These are phyloP conservation scores for Neomonachus schauinslandi DNA, from an alignment of 2,113 vertebrate genomes.

Conservation along the genomic window DNA sequence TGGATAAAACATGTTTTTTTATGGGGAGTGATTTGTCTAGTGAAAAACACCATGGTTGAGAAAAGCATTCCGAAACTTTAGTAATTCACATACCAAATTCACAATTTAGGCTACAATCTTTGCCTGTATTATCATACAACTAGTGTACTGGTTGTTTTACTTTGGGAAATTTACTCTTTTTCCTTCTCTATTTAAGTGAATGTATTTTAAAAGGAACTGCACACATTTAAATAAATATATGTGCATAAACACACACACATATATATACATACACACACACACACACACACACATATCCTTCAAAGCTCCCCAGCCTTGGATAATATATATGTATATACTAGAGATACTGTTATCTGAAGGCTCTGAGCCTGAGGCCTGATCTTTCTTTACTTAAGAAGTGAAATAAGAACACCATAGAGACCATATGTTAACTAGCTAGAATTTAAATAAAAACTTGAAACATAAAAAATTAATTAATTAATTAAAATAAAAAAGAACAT, in stretches of 20 bases:
- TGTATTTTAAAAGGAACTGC: not conserved
- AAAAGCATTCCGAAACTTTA: not conserved
- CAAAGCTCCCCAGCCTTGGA: not conserved
- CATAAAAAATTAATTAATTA: not conserved
- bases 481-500: not conserved
- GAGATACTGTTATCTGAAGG: not conserved
- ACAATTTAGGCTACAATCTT: not conserved
- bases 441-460: not conserved
- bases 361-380: not conserved
- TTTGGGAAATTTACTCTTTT: not conserved
- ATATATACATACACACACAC: not conserved
- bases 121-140: not conserved
- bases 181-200: not conserved
- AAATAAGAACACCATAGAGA: not conserved
- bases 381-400: conserved; percentile 7
- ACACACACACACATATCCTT: not conserved
- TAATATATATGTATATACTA: not conserved
- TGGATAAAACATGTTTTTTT: conserved; percentile 51
- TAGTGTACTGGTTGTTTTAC: not conserved
- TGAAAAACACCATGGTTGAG: not conserved
- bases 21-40: not conserved
- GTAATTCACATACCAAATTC: not conserved
- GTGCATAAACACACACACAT: too few species aligned
- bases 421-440: not conserved
- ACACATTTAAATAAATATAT: conserved; percentile 6